These are phyloP conservation scores for Phenganax stokvisi DNA, from an alignment of 92 coral and sea anemone genomes.

Conservation along the genomic window DNA sequence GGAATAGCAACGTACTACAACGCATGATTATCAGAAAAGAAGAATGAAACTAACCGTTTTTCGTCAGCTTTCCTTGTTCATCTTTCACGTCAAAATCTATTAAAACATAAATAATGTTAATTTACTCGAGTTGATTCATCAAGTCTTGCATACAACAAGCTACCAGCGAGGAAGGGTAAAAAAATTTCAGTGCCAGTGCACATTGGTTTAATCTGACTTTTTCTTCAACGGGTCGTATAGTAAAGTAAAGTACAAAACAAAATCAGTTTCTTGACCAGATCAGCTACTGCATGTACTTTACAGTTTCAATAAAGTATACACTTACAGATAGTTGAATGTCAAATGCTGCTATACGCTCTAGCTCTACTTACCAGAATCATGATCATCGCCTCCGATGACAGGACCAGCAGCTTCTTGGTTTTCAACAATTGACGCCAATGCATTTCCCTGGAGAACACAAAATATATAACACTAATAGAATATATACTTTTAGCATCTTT, in stretches of 20 bases:
- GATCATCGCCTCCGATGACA: conserved; percentile 20
- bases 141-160: background rate
- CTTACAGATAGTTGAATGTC: no score
- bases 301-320: no score
- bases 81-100: conserved; percentile 14
- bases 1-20: no score
- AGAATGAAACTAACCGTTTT: background rate
- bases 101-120: background rate
- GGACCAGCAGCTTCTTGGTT: conserved; percentile 34
- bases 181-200: no score
- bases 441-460: conserved; percentile 24
- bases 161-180: no score
- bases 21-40: no score
- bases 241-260: background rate
- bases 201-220: no score
- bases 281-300: no score
- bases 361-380: no score
- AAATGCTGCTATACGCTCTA: no score
- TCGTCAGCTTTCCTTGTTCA: background rate
- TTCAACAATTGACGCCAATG: conserved; percentile 33
- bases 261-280: background rate
- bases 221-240: no score
- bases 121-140: conserved; percentile 10
- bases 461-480: background rate
- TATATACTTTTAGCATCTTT: background rate